phyloP scores from a whole-genome alignment of 2,888 invertebrate genomes.

The Vanessa cardui region DNA sequence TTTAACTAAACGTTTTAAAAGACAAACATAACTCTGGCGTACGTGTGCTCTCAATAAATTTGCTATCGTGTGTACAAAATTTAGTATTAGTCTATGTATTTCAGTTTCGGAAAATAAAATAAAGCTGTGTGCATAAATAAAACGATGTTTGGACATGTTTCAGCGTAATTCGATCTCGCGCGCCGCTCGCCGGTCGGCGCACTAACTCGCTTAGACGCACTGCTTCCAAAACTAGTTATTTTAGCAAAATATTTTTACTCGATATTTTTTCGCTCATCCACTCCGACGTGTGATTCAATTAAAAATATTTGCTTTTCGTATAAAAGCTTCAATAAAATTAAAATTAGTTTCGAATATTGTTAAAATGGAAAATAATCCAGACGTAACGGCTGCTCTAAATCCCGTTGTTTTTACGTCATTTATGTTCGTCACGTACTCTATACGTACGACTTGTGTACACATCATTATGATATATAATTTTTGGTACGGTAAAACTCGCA shows the following conservation, averaged over 20 bases:
- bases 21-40: too few species aligned
- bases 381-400: neutral
- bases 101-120: conserved; percentile 3
- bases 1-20: too few species aligned
- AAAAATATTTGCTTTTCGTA: conserved; percentile 13
- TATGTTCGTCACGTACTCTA: neutral
- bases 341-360: conserved; percentile 2
- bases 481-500: too few species aligned
- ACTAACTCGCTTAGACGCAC: conserved; percentile 28
- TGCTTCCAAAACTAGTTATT: conserved; percentile 18
- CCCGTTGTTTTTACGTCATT: neutral
- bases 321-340: conserved; percentile 10
- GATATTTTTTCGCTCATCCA: conserved; percentile 21
- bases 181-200: neutral
- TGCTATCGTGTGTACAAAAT: too few species aligned
- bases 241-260: conserved; percentile 21
- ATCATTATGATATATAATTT: too few species aligned
- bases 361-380: neutral
- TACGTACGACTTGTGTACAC: too few species aligned
- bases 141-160: conserved; percentile 13
- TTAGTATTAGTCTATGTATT: too few species aligned
- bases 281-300: conserved; percentile 18
- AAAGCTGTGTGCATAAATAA: conserved; percentile 9
- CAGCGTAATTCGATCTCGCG: conserved; percentile 11
- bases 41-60: too few species aligned